Base-by-base conservation (phyloP, 2,888 invertebrate genomes). In the Stictocephala bisonia region DNA sequence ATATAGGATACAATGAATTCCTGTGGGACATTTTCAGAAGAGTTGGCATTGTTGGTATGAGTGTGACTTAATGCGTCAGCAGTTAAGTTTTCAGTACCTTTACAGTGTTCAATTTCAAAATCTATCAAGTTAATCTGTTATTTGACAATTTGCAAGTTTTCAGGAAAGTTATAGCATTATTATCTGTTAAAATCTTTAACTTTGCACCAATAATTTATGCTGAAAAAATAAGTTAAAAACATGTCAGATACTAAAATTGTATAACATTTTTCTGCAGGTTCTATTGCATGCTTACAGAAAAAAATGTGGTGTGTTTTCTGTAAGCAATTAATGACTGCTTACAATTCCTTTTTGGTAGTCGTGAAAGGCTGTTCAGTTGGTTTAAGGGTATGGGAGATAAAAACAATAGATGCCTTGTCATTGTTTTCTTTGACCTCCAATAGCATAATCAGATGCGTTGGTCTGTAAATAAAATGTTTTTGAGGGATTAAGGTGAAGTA, bases 381-480 rank as follows among this genome's bases (percentile, higher is more conserved):
- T 15, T 48, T 20, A 22, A 15, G 11, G 9, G 48, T 7, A 22
- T 22, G 18, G 18, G 48, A 48, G 9, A 48, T 48, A 15, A 48
- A 48, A 48, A 48, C 48, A 22, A 40, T 64, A 4, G 20, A 20
- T 40, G 15, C 64, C 2, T 29, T n/a, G 13, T 60, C 60, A 3
- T 60, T 64, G 64, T 20, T 40, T 40, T 9, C 35, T 11, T 6
- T 64, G 41, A 20, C 64, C 41, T n/a, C 64, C 64, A 20, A 64
- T 64, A 20, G 64, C 41, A n/a, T n/a, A 26, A 2, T 64, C 40
- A 6, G 48, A 44, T 15, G 44, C 44, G 44, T 60, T 27, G 4
- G 58, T 60, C 15, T 60, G 60, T 20, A 60, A 31, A 60, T 29
- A 64, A 20, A 64, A 40, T 11, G 35, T 20, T 64, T 41, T 64